Evolutionary conservation across 2,888 invertebrate genomes (phyloP).

Genomic region (Drosophila demipolita): DNA sequence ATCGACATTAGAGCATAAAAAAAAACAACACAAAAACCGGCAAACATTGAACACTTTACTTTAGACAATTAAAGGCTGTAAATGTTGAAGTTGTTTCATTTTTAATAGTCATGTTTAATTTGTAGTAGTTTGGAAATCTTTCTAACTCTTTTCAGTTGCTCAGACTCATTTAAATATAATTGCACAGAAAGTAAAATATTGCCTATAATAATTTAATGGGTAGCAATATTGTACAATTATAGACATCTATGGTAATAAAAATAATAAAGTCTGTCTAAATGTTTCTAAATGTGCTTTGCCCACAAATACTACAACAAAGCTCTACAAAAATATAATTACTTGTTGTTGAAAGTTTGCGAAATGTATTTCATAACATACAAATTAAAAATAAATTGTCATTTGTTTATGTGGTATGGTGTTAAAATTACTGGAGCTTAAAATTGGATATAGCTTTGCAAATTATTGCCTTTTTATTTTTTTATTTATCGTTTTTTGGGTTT

Average conservation of each 20-base stretch:
- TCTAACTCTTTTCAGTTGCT: not conserved
- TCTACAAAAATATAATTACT: not conserved
- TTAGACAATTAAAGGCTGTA: conserved; percentile 7
- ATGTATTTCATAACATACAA: not conserved
- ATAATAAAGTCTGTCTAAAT: too few relatives aligned
- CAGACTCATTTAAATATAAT: not conserved
- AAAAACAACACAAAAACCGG: conserved; percentile 7
- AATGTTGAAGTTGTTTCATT: not conserved
- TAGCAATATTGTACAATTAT: not conserved
- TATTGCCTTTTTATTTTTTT: not conserved
- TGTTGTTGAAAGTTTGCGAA: not conserved
- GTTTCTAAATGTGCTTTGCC: not conserved
- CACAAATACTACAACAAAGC: not conserved
- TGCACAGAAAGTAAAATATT: not conserved
- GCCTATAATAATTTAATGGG: not conserved
- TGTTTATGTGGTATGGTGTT: not conserved
- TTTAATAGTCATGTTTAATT: not conserved
- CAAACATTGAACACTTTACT: conserved; percentile 7
- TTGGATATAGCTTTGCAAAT: not conserved
- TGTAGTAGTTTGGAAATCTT: not conserved
- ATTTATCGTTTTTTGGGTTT: not conserved
- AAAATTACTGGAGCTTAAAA: not conserved
- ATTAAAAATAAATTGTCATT: not conserved
- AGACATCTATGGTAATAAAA: not conserved
- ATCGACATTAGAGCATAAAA: conserved; percentile 28